phyloP scores from a whole-genome alignment of 2,797 vertebrate genomes.

The Crocodylus rhombifer region DNA sequence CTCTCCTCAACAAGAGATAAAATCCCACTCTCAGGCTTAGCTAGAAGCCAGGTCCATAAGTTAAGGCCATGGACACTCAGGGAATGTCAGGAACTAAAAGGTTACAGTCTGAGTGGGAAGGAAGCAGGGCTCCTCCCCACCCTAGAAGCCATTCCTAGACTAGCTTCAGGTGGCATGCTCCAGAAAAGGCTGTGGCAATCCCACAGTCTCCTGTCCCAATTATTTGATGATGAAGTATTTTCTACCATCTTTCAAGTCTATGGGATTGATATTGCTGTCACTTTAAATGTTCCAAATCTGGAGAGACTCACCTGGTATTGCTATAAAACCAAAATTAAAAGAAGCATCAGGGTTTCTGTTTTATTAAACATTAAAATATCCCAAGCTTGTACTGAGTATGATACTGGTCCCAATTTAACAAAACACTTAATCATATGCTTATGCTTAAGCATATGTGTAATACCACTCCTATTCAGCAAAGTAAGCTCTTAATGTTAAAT shows the following conservation, averaged over 20 bases:
- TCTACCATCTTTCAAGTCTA: too few relatives aligned
- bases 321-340: constrained; percentile 17
- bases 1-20: too few relatives aligned
- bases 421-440: constrained; percentile 54
- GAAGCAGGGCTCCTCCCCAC: too few relatives aligned
- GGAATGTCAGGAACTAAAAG: too few relatives aligned
- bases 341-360: not conserved
- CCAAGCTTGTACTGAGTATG: constrained; percentile 37
- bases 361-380: constrained; percentile 24
- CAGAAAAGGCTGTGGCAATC: too few relatives aligned
- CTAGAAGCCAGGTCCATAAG: too few relatives aligned
- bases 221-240: not conserved
- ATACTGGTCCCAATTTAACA: constrained; percentile 1
- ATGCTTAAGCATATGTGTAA: constrained; percentile 50
- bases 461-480: constrained; percentile 10
- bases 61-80: too few relatives aligned
- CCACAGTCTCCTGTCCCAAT: not conserved
- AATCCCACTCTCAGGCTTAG: too few relatives aligned
- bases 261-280: not conserved
- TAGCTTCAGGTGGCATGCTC: too few relatives aligned
- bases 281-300: not conserved
- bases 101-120: too few relatives aligned
- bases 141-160: too few relatives aligned
- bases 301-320: constrained; percentile 3
- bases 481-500: constrained; percentile 52